phyloP scores from a whole-genome alignment of 2,888 invertebrate species.

The Poecilus cupreus region DNA sequence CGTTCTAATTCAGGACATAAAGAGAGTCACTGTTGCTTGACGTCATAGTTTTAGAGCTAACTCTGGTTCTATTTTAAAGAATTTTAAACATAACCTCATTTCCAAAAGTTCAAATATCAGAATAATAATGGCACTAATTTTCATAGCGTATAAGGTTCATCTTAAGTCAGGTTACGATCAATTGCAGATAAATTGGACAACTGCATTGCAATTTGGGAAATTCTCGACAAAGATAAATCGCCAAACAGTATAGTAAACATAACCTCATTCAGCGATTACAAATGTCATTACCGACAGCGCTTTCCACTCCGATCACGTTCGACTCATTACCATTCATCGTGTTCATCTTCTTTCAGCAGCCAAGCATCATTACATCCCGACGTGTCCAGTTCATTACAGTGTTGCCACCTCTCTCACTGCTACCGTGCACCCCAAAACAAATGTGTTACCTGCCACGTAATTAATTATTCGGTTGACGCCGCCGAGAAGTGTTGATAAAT shows the following conservation, averaged over 20 bases:
- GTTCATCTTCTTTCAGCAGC: conserved; percentile 13
- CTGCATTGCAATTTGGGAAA: no score
- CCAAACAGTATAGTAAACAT: background rate
- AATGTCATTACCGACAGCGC: background rate
- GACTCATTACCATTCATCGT: conserved; percentile 16
- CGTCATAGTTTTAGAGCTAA: no score
- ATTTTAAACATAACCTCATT: no score
- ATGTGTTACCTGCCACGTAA: conserved; percentile 9
- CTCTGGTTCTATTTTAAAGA: no score
- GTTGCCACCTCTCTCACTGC: background rate
- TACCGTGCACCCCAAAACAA: conserved; percentile 10
- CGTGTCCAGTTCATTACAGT: conserved; percentile 1
- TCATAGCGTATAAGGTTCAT: no score
- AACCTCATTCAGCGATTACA: background rate
- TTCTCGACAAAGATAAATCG: no score
- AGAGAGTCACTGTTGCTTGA: no score
- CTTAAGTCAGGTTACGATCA: no score
- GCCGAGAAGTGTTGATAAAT: conserved; percentile 4
- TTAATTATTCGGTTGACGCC: conserved; percentile 22
- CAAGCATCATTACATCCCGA: background rate
- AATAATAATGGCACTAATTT: no score
- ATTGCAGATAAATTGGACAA: no score
- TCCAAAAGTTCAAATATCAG: no score
- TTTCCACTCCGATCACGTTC: conserved; percentile 6
- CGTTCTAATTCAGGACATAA: no score